Conservation (phyloP, 2,797 vertebrate genomes). For the Sebastes iracundus region DNA sequence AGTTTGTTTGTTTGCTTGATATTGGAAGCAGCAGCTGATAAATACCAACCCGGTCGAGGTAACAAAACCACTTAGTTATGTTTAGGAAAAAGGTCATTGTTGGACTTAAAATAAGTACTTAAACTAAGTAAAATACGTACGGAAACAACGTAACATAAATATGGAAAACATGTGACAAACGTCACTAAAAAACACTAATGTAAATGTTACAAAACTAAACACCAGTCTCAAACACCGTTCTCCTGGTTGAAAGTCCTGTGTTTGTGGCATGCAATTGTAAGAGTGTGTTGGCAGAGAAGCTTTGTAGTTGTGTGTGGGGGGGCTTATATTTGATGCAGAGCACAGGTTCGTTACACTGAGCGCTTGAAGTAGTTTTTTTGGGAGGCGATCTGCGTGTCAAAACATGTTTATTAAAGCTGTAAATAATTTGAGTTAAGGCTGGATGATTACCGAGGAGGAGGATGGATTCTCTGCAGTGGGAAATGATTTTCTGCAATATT, state of each 20-base stretch:
- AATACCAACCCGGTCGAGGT: no score
- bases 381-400: conserved; percentile 31
- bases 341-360: conserved; percentile 5
- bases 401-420: conserved; percentile 69
- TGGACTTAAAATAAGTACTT: no score
- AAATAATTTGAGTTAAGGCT: conserved; percentile 49
- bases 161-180: no score
- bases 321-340: conserved; percentile 18
- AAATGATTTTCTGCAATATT: conserved; percentile 70
- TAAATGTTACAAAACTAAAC: no score
- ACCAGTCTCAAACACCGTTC: no score
- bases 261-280: neutral
- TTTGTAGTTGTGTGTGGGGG: neutral
- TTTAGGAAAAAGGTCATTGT: no score
- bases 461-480: conserved; percentile 55
- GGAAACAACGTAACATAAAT: no score
- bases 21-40: neutral
- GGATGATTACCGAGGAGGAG: conserved; percentile 44
- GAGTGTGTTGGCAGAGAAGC: neutral
- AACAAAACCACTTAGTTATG: no score
- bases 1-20: neutral
- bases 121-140: no score
- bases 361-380: conserved; percentile 24
- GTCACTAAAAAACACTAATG: no score
- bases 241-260: no score